Conservation (phyloP, 2,888 invertebrate genomes). For the Chrysotoxum bicinctum region DNA sequence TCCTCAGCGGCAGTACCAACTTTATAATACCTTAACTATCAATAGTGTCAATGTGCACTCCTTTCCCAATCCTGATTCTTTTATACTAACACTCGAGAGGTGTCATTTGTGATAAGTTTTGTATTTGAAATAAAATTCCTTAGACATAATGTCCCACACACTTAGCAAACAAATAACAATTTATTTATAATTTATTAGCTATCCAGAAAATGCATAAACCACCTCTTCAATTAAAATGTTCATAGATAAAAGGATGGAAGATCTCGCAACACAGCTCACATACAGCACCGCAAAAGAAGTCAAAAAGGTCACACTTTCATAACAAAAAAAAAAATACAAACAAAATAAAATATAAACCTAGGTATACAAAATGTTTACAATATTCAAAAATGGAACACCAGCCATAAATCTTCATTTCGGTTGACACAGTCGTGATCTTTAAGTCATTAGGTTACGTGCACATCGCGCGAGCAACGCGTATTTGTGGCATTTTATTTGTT, state of each 20-base stretch:
- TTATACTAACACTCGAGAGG: too few relatives aligned
- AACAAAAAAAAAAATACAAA: slow-evolving; percentile 13
- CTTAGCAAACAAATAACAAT: background rate
- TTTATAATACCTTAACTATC: too few relatives aligned
- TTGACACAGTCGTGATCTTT: slow-evolving; percentile 70
- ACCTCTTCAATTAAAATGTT: slow-evolving; percentile 15
- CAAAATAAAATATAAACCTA: background rate
- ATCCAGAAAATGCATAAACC: background rate
- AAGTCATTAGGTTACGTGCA: slow-evolving; percentile 68
- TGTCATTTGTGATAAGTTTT: too few relatives aligned
- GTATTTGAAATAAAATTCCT: too few relatives aligned
- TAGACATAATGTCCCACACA: too few relatives aligned
- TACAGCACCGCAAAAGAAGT: background rate
- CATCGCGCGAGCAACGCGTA: slow-evolving; percentile 52
- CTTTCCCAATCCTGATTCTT: too few relatives aligned
- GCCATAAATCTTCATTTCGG: slow-evolving; percentile 65
- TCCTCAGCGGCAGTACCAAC: too few relatives aligned
- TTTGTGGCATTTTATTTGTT: slow-evolving; percentile 68
- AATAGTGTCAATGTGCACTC: too few relatives aligned
- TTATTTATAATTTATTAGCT: slow-evolving; percentile 33
- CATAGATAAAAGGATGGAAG: slow-evolving; percentile 47
- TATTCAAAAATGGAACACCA: slow-evolving; percentile 42
- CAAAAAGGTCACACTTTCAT: slow-evolving; percentile 60
- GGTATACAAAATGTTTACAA: slow-evolving; percentile 38
- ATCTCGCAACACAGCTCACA: background rate